Evolutionary conservation across 1,140 invertebrate genomes (phyloP).

Genomic region (Lasaia peninsularis): DNA sequence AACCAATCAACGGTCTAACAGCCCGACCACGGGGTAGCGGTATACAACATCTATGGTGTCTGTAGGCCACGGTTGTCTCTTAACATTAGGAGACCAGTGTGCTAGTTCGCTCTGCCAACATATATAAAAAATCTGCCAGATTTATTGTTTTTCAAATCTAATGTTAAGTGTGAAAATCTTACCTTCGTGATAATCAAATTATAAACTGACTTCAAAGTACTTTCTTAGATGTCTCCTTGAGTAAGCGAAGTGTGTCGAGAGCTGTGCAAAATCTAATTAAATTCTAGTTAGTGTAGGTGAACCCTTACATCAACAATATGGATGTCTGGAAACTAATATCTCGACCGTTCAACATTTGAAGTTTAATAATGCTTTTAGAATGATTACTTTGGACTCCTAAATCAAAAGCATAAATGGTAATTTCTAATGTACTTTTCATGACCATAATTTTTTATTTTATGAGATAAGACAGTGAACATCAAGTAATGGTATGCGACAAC

Average conservation of each 20-base stretch:
- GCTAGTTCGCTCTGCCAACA: no score
- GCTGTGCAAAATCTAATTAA: slow-evolving; percentile 55
- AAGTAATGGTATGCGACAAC: no score
- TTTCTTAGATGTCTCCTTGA: slow-evolving; percentile 15
- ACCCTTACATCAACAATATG: slow-evolving; percentile 42
- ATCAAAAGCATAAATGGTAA: background rate
- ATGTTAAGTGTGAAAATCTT: no score
- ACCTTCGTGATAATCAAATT: background rate
- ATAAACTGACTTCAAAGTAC: slow-evolving; percentile 16
- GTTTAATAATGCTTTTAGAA: slow-evolving; percentile 25
- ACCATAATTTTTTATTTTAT: no score
- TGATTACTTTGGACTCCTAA: slow-evolving; percentile 24
- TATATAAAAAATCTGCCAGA: no score
- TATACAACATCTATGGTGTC: no score
- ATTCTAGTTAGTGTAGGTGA: slow-evolving; percentile 50
- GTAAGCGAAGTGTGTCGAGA: slow-evolving; percentile 17
- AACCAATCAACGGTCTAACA: no score
- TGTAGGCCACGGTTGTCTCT: no score
- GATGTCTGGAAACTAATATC: slow-evolving; percentile 35
- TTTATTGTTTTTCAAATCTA: no score
- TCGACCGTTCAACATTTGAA: slow-evolving; percentile 22
- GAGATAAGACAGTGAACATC: no score
- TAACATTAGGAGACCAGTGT: no score
- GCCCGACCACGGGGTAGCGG: no score
- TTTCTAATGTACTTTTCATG: background rate